Base-by-base conservation (phyloP, 2,888 invertebrate species). In the Autographa gamma region DNA sequence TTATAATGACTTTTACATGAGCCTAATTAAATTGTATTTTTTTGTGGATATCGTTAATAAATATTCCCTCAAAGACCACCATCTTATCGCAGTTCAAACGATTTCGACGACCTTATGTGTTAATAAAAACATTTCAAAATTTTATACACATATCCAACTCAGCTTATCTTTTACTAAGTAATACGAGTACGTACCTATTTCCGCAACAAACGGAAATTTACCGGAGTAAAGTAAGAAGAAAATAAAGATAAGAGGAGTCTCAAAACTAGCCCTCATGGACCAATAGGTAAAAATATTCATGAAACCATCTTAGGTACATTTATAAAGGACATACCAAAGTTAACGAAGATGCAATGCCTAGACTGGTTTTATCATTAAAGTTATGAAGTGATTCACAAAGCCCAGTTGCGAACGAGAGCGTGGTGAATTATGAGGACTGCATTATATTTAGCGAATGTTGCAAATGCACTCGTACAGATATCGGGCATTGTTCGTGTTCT, bases 141-240 rank as follows among this genome's bases (percentile, higher is more conserved):
- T 19, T 16, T 41, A n/a, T 13, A 19, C 41, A 58, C 19, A 14
- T 38, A 16, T n/a, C 31, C n/a, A n/a, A 16, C 4, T 16, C 11
- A 38, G 8, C 61, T 67, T 59, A 67, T 67, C 14, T 66, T 14
- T 11, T 32, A 38, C 18, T 48, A 7, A 9, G 9, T 11, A 54
- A 18, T 18, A n/a, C n/a, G n/a, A n/a, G n/a, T n/a, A n/a, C n/a
- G 34, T 3, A 64, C 0, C 43, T 0, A 69, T 69, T 64, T 62
- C 65, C 64, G 62, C 48, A 38, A 69, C 13, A 48, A 38, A 32
- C 64, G 43, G 8, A 60, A 65, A 60, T 69, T 62, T 74, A 63
- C 62, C 4, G 6, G 14, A 16, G 2, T 16, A 43, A 43, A 18
- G 8, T 18, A n/a, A 48, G n/a, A 48, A 16, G 2, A 14, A 16